Base-by-base conservation (phyloP, 2,797 vertebrate species). In the Glossophaga mutica region DNA sequence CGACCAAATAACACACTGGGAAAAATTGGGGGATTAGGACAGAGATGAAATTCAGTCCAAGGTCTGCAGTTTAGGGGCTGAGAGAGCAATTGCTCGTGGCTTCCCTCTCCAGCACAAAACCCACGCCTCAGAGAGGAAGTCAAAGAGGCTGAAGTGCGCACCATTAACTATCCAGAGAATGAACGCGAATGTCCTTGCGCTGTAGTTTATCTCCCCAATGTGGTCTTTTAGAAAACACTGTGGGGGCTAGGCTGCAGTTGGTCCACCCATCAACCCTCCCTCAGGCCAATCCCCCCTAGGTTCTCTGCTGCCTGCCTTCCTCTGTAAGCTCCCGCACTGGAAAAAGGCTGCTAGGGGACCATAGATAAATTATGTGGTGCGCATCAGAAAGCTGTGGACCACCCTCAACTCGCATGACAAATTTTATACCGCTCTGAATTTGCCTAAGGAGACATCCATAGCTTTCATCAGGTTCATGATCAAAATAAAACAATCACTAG, bases 161-260 rank as follows among this genome's bases (percentile, higher is more conserved):
- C 26, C 82, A 90, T 97, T 94, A 90, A 94, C 96, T 94, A 94
- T 15, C 76, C 32, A 59, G 94, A 90, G 59, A 88, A 95, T 59
- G 92, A 91, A 96, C 57, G 77, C 78, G n/a, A 65, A 90, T 46
- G 44, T 74, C 67, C 34, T 77, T 32, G 37, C 52, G 32, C 59
- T 74, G 22, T 29, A 59, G 86, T 96, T 97, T 96, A 93, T 97
- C 94, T 96, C 82, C n/a, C 34, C 18, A 67, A 65, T 68, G 48
- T 8, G 44, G 62, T 90, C 87, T 76, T 97, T 97, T 95, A 96
- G 91, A 96, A 95, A 96, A 48, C 87, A 29, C 5, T 32, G 87
- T 50, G 50, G 55, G 73, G 15, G n/a, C 24, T 6, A 21, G 62
- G 42, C 42, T 92, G 21, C 9, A 3, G 32, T 82, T 5, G 52